Evolutionary conservation across 2,888 invertebrate genomes (phyloP).

Genomic region (Tenthredo notha): DNA sequence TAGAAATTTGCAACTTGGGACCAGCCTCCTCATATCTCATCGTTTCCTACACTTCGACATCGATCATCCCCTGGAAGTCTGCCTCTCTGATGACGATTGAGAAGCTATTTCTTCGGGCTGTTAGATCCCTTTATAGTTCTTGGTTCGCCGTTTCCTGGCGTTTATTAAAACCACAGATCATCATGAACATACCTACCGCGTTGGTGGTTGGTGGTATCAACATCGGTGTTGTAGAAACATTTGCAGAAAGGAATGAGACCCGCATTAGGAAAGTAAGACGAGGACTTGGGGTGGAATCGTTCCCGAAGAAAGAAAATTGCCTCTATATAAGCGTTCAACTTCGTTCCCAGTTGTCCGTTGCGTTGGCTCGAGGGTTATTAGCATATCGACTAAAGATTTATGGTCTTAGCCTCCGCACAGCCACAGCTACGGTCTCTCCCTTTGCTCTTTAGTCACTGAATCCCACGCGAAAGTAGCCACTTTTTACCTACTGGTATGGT

Average conservation of each 20-base stretch:
- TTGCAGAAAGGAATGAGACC: neutral
- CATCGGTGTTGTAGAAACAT: neutral
- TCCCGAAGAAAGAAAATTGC: constrained; percentile 31
- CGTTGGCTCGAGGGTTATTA: constrained; percentile 37
- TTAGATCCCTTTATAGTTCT: neutral
- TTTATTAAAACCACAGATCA: constrained; percentile 43
- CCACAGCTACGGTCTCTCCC: neutral
- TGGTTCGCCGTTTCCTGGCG: neutral
- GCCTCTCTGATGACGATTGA: neutral
- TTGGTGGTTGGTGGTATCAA: neutral
- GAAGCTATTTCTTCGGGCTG: neutral
- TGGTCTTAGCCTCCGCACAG: constrained; percentile 21
- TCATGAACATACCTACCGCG: neutral
- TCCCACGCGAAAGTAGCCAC: constrained; percentile 41
- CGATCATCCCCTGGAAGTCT: neutral
- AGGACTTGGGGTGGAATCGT: neutral
- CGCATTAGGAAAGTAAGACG: neutral
- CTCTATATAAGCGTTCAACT: constrained; percentile 45
- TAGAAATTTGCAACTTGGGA: neutral
- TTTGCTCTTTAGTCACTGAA: constrained; percentile 46
- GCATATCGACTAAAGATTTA: constrained; percentile 49
- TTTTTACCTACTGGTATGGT: neutral
- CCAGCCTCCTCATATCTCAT: neutral
- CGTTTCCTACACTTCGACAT: neutral
- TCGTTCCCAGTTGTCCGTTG: constrained; percentile 30